A percentile compares a stretch with the other conserved stretches of the same genome.
phyloP scores from a whole-genome alignment of 2,113 vertebrate genomes.

The Porphyrio hochstetteri region DNA sequence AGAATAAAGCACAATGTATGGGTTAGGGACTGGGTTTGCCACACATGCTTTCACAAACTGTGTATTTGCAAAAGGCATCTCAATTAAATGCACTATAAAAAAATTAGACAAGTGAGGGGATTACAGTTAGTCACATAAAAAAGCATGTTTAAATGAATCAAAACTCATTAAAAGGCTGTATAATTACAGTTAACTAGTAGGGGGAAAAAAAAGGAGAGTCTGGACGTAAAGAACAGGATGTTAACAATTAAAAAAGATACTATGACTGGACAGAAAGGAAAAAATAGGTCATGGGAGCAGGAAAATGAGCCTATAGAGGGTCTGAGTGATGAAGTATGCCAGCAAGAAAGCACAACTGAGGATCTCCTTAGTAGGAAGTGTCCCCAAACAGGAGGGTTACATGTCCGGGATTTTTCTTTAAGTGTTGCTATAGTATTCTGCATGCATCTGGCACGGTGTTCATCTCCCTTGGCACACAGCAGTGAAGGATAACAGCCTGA shows the following conservation, averaged over 20 bases:
- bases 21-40: neutral
- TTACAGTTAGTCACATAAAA: neutral
- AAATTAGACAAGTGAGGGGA: neutral
- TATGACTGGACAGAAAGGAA: neutral
- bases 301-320: neutral
- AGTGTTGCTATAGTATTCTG: neutral
- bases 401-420: neutral
- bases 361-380: neutral
- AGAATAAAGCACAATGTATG: neutral
- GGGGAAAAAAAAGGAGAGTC: neutral
- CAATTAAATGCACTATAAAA: constrained; percentile 20
- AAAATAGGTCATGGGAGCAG: neutral
- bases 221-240: neutral
- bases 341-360: neutral
- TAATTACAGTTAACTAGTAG: neutral
- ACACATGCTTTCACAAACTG: neutral
- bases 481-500: neutral
- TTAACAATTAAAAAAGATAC: neutral
- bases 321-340: neutral
- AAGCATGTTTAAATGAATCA: neutral
- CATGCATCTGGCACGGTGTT: neutral
- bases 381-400: neutral
- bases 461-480: neutral
- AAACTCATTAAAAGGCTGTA: constrained; percentile 14
- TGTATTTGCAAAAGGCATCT: constrained; percentile 5